Evolutionary conservation across 2,888 invertebrate species (phyloP), one percentile per base, ranked within the genome.

Genomic region (Griposia aprilina): DNA sequence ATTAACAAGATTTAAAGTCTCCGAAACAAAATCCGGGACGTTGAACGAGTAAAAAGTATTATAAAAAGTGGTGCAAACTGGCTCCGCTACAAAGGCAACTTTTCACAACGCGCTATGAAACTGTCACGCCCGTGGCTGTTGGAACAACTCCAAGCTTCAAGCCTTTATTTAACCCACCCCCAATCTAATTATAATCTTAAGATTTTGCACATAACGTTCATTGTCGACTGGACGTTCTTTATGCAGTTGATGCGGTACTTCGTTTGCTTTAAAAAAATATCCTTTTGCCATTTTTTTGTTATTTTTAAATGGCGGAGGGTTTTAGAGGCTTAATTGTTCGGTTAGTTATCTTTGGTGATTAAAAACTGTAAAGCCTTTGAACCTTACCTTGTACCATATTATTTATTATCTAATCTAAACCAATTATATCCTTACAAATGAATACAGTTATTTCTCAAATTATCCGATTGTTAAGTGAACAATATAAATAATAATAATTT

Each of bases 31-130:
- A 87, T 86, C 82, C 84, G 66, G 76, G 82, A 82, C 81, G 76
- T 87, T 86, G 81, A 90, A 86, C 84, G 84, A 88, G 84, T 83
- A 83, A 88, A 84, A 88, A 85, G 83, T 79, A 79, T 78, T 81
- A 87, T 86, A 89, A 87, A 89, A 88, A 84, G 76, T 74, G 77
- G 78, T 86, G 83, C 83, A 85, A 90, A 90, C 89, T 87, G 86
- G 88, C 82, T 84, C 70, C 84, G 74, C 83, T 89, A 91, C 90
- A 91, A 91, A 88, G 86, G 90, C 91, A 88, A 93, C 92, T 93
- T 93, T 92, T 93, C 91, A 92, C 88, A 80, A 85, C 81, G 83
- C 85, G 89, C 90, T 90, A 91, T 92, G 93, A 90, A 93, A 91
- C 91, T 92, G 93, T 93, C 92, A 89, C 88, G 86, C 78, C 81